Evolutionary conservation across 2,797 vertebrate species (phyloP).

Genomic region (Emydoidea blandingii): DNA sequence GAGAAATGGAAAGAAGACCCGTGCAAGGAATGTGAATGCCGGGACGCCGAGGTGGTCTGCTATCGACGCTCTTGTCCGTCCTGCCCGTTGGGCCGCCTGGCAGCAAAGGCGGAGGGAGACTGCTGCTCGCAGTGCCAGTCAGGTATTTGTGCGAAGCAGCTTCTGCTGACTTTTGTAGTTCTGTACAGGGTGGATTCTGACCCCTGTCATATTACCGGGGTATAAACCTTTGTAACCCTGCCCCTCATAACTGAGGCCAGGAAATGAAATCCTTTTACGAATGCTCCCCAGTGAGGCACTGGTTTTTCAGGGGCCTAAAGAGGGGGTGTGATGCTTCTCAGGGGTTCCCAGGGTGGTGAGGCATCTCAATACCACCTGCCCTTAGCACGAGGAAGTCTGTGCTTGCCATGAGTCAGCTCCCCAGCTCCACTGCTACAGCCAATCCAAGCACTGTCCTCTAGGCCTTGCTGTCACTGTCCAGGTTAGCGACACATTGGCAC

Average conservation of each 20-base stretch:
- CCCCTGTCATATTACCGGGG: neutral
- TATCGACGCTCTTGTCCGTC: conserved; percentile 87
- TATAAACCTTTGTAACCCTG: neutral
- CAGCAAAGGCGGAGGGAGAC: conserved; percentile 68
- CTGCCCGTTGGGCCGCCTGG: conserved; percentile 84
- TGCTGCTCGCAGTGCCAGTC: conserved; percentile 90
- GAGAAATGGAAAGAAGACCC: conserved; percentile 83
- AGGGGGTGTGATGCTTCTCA: neutral
- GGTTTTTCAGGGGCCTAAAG: neutral
- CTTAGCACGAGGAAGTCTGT: neutral
- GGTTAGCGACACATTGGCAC: neutral
- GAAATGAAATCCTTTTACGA: neutral
- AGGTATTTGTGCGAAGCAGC: conserved; percentile 77
- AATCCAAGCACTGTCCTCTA: neutral
- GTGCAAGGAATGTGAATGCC: conserved; percentile 89
- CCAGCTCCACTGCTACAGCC: neutral
- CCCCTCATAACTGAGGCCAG: neutral
- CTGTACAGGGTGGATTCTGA: neutral
- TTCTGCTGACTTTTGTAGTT: neutral
- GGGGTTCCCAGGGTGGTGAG: neutral
- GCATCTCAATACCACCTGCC: neutral
- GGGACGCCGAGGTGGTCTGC: conserved; percentile 83
- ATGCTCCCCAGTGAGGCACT: neutral
- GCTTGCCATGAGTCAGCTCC: too few species aligned
- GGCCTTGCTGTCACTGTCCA: neutral